Conservation (phyloP, 1,140 invertebrate genomes). For the Ctenoplectra terminalis region DNA sequence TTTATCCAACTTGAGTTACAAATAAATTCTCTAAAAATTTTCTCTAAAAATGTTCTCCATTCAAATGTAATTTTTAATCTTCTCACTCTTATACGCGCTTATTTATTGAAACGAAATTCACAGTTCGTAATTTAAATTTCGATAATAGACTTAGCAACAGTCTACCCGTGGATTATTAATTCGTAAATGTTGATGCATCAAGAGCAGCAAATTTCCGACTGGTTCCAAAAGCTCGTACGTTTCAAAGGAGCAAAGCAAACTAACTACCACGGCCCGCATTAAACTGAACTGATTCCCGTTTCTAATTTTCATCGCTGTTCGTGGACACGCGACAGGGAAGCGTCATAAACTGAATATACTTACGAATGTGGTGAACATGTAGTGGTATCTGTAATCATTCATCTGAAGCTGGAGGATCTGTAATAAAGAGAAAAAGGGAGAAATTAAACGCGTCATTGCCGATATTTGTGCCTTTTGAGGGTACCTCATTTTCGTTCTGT, state of each 20-base stretch:
- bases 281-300: not conserved
- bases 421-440: conserved; percentile 77
- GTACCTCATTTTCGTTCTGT: not conserved
- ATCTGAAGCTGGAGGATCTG: conserved; percentile 96
- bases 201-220: conserved; percentile 1
- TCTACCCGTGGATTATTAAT: not conserved
- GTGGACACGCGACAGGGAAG: not conserved
- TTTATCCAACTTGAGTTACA: not conserved
- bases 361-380: conserved; percentile 96
- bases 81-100: too few relatives aligned
- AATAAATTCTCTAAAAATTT: too few relatives aligned
- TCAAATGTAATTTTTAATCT: too few relatives aligned
- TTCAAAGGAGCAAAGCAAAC: conserved; percentile 17
- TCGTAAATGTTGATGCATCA: not conserved
- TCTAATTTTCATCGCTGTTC: conserved; percentile 29
- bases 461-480: not conserved
- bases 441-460: conserved; percentile 49
- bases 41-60: too few relatives aligned
- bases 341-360: conserved; percentile 83
- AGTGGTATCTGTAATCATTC: conserved; percentile 97
- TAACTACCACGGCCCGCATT: conserved; percentile 28
- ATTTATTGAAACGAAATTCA: too few relatives aligned
- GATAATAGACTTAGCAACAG: not conserved
- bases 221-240: not conserved
- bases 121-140: not conserved